Conservation (phyloP, 2,113 vertebrate species). For the Apodemus sylvaticus region DNA sequence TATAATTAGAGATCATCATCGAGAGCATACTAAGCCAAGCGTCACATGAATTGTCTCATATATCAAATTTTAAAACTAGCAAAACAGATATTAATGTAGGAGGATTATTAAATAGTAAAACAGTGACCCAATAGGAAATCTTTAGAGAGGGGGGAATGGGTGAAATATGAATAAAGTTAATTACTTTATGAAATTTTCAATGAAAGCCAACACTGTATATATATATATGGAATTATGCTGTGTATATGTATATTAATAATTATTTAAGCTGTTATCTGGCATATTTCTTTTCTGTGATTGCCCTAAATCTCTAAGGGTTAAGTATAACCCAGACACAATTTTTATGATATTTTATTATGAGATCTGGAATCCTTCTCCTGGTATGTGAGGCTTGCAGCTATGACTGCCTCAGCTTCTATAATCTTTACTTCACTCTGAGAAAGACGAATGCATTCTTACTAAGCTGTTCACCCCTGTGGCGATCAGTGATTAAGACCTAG, state of each 20-base stretch:
- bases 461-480: rapidly evolving
- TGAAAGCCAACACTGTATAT: not conserved
- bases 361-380: not conserved
- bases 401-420: not conserved
- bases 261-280: not conserved
- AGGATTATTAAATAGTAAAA: not conserved
- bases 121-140: too few species aligned
- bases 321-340: not conserved
- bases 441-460: not conserved
- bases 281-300: not conserved
- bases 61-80: not conserved
- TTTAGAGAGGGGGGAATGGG: not conserved
- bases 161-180: not conserved
- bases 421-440: not conserved
- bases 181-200: not conserved
- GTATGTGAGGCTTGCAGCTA: not conserved
- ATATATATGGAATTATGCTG: not conserved
- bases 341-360: not conserved
- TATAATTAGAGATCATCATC: not conserved
- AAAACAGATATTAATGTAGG: not conserved
- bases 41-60: not conserved
- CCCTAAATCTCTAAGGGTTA: not conserved
- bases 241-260: not conserved
- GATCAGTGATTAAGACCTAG: rapidly evolving
- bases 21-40: not conserved